These are phyloP conservation scores for Struthidea cinerea DNA, from an alignment of 2,113 vertebrate species.

Conservation along the genomic window DNA sequence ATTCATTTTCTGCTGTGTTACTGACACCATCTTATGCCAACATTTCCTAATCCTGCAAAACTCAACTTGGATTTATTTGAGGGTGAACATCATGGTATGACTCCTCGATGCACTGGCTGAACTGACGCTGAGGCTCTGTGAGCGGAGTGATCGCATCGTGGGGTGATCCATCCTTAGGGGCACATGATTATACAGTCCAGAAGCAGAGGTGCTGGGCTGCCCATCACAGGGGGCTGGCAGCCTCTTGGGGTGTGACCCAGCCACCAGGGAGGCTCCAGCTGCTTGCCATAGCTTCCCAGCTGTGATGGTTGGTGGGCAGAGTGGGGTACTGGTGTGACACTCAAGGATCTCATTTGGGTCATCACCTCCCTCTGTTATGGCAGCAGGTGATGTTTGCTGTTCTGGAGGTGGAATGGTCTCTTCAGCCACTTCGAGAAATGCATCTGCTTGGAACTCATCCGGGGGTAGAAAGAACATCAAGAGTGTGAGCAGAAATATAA, in stretches of 20 bases:
- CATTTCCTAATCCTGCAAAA: background rate
- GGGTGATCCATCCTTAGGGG: background rate
- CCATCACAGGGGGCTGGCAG: background rate
- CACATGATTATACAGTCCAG: accelerated
- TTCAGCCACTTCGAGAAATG: accelerated
- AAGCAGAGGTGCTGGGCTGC: background rate
- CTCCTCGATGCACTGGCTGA: accelerated
- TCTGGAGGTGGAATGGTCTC: background rate
- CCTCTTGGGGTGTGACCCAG: accelerated
- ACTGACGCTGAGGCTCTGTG: accelerated
- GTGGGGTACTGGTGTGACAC: background rate
- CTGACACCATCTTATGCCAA: background rate
- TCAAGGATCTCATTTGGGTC: accelerated
- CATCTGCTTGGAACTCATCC: background rate
- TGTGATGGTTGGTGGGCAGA: background rate
- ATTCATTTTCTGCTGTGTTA: background rate
- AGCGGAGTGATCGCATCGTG: accelerated
- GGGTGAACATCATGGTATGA: background rate
- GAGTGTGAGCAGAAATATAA: background rate
- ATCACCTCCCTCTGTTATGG: background rate
- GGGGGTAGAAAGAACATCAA: background rate
- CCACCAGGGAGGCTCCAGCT: background rate
- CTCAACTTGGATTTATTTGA: background rate
- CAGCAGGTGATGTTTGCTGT: accelerated
- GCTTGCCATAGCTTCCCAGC: background rate